Evolutionary conservation across 2,888 invertebrate genomes (phyloP).

Genomic region (Sinopyrophorus schimmeli): DNA sequence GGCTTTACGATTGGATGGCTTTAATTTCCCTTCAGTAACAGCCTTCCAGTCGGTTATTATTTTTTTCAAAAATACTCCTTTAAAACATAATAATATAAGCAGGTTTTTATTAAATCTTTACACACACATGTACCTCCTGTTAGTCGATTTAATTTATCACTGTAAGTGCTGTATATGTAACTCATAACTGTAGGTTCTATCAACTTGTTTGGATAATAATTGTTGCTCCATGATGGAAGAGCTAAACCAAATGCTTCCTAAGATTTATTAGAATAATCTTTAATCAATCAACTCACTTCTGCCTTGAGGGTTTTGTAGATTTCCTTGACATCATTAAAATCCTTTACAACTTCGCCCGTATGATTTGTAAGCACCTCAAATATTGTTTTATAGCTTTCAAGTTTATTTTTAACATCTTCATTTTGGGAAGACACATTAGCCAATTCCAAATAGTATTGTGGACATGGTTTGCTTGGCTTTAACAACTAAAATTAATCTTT

Average conservation of each 20-base stretch:
- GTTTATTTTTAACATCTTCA: slow-evolving; percentile 54
- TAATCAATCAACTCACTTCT: slow-evolving; percentile 64
- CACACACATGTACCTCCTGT: slow-evolving; percentile 58
- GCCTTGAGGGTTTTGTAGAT: slow-evolving; percentile 67
- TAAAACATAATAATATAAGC: too few species aligned
- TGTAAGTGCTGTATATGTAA: slow-evolving; percentile 63
- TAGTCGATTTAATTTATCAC: slow-evolving; percentile 61
- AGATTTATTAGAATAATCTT: slow-evolving; percentile 61
- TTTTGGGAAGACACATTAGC: slow-evolving; percentile 55
- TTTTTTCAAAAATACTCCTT: slow-evolving; percentile 64
- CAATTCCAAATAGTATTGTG: slow-evolving; percentile 63
- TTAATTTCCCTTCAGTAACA: slow-evolving; percentile 52
- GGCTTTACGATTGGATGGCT: slow-evolving; percentile 58
- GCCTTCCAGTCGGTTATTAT: slow-evolving; percentile 63
- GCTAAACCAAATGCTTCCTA: slow-evolving; percentile 60
- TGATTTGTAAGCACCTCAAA: slow-evolving; percentile 58
- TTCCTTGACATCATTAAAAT: slow-evolving; percentile 66
- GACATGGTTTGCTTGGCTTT: slow-evolving; percentile 64
- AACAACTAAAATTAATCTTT: slow-evolving; percentile 58
- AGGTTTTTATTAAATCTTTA: too few species aligned
- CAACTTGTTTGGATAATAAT: slow-evolving; percentile 63
- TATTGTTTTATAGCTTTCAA: slow-evolving; percentile 57
- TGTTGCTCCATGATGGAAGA: slow-evolving; percentile 65
- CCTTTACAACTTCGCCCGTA: slow-evolving; percentile 61
- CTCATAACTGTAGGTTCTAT: slow-evolving; percentile 60